These are phyloP conservation scores for Lysiphlebus fabarum DNA, from an alignment of 1,140 invertebrate species.

Conservation along the genomic window DNA sequence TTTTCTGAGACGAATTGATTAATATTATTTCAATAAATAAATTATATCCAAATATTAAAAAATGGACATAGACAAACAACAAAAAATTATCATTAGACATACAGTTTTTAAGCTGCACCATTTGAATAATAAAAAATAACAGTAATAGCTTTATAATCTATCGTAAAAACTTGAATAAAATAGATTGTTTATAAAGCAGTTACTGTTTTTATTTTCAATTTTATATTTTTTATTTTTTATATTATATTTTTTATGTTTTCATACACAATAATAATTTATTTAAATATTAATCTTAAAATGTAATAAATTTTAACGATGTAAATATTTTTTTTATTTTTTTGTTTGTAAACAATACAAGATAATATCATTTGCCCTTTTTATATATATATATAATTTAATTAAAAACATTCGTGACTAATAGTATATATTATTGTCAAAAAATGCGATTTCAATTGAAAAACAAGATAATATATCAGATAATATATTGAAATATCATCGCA, in stretches of 20 bases:
- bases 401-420: not conserved
- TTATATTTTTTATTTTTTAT: no score
- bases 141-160: no score
- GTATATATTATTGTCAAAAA: conserved; percentile 10
- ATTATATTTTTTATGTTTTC: conserved; percentile 38
- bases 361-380: not conserved
- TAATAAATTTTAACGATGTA: conserved; percentile 44
- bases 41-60: conserved; percentile 2
- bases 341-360: not conserved
- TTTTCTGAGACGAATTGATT: not conserved
- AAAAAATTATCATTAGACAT: conserved; percentile 1
- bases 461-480: not conserved
- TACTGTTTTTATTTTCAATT: no score
- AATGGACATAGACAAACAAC: conserved; percentile 7
- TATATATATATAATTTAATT: no score
- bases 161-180: no score
- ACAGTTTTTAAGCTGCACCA: not conserved
- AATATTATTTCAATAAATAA: conserved; percentile 4
- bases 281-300: conserved; percentile 37
- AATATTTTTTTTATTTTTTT: conserved; percentile 2
- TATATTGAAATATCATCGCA: not conserved
- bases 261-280: conserved; percentile 33
- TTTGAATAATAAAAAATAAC: no score
- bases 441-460: not conserved
- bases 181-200: no score